These are phyloP conservation scores for Chloroceryle amazona DNA, from an alignment of 2,797 vertebrate genomes.

Conservation along the genomic window DNA sequence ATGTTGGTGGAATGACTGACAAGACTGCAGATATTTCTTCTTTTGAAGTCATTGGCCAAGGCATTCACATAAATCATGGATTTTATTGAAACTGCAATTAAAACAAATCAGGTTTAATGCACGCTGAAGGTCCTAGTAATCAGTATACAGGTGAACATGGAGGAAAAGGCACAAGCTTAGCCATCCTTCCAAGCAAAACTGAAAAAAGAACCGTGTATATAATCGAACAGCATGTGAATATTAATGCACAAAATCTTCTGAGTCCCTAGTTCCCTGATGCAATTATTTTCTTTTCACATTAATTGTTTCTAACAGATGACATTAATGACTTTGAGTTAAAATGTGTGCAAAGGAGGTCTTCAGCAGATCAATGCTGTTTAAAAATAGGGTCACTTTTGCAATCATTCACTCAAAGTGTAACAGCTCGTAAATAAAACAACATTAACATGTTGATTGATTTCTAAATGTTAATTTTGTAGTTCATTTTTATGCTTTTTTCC, in stretches of 20 bases:
- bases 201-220: constrained; percentile 81
- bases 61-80: constrained; percentile 75
- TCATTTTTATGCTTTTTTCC: constrained; percentile 65
- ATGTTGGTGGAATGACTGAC: constrained; percentile 52
- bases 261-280: constrained; percentile 90
- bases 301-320: constrained; percentile 90
- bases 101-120: constrained; percentile 82
- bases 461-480: constrained; percentile 69
- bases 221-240: constrained; percentile 83
- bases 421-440: constrained; percentile 74
- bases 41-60: constrained; percentile 56
- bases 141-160: constrained; percentile 84
- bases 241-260: constrained; percentile 84
- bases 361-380: constrained; percentile 79
- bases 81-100: constrained; percentile 86
- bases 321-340: constrained; percentile 92
- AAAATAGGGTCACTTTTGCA: constrained; percentile 81
- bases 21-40: constrained; percentile 38
- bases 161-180: constrained; percentile 82
- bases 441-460: constrained; percentile 75
- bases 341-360: constrained; percentile 79
- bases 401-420: constrained; percentile 77
- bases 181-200: constrained; percentile 78
- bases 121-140: constrained; percentile 82
- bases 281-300: constrained; percentile 94